These are phyloP conservation scores for Meteorus cinctellus DNA, from an alignment of 2,888 invertebrate genomes.

Conservation along the genomic window DNA sequence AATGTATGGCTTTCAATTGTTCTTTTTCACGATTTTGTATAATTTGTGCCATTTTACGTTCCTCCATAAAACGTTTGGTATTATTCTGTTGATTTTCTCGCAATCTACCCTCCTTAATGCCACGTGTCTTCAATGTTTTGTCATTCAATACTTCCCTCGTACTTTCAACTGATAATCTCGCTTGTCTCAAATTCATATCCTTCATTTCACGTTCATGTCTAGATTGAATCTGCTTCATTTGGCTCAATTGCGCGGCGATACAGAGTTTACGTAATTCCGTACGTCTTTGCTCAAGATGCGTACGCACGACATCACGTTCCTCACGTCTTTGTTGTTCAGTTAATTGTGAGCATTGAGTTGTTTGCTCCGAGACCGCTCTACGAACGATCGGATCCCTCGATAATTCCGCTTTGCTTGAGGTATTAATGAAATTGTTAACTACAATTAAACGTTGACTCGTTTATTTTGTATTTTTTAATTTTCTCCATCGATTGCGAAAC, in stretches of 20 bases:
- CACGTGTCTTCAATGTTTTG: constrained; percentile 96
- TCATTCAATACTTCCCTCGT: constrained; percentile 96
- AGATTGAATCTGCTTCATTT: constrained; percentile 91
- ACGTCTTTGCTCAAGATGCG: constrained; percentile 89
- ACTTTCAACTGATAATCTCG: constrained; percentile 97
- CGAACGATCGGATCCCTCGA: constrained; percentile 85
- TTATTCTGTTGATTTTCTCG: constrained; percentile 98
- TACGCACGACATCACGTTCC: constrained; percentile 87
- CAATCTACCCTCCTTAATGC: constrained; percentile 94
- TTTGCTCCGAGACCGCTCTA: constrained; percentile 92
- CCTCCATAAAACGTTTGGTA: constrained; percentile 97
- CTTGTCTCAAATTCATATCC: constrained; percentile 95
- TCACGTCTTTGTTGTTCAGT: constrained; percentile 88
- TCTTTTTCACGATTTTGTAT: constrained; percentile 94
- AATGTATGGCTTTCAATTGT: constrained; percentile 92
- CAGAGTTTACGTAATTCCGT: constrained; percentile 82
- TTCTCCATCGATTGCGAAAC: not conserved
- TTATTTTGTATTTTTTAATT: not conserved
- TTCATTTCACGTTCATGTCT: constrained; percentile 95
- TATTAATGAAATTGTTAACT: constrained; percentile 9
- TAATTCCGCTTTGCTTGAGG: constrained; percentile 84
- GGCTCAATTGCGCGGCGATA: constrained; percentile 86
- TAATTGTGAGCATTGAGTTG: constrained; percentile 94
- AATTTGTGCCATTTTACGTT: constrained; percentile 89
- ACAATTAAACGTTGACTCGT: constrained; percentile 25